Evolutionary conservation across 2,797 vertebrate genomes (phyloP).

Genomic region (Hafferia zeledoni): DNA sequence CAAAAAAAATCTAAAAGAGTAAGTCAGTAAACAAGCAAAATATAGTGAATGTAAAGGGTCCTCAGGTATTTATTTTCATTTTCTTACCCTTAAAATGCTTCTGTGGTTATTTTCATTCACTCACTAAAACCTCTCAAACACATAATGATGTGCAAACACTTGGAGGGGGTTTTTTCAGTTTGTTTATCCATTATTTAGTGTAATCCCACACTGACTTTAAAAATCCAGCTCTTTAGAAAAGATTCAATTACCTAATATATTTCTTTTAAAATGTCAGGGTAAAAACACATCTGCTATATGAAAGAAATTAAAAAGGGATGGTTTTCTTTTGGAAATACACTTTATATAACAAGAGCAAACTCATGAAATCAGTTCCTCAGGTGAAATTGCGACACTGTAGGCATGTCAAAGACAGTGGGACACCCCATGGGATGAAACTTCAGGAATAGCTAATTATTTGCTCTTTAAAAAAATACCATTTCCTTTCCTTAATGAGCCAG

Average conservation of each 20-base stretch:
- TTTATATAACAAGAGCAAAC: background rate
- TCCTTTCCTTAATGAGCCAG: constrained; percentile 20
- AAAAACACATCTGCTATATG: background rate
- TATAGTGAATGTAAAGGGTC: background rate
- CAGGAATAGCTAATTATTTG: constrained; percentile 26
- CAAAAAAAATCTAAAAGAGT: background rate
- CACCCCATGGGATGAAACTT: background rate
- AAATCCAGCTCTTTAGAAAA: background rate
- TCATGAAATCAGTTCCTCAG: background rate
- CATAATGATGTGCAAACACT: background rate
- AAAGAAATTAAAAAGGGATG: background rate
- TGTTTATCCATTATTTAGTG: background rate
- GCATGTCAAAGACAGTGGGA: background rate
- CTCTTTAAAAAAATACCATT: background rate
- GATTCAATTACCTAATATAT: background rate
- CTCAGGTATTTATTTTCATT: constrained; percentile 1
- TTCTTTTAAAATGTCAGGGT: background rate
- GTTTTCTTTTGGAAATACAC: background rate
- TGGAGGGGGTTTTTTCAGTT: background rate
- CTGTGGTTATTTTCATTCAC: background rate
- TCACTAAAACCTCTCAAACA: background rate
- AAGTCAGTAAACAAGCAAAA: background rate
- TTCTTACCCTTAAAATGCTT: background rate
- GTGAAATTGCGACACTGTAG: background rate
- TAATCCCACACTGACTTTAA: background rate